Evolutionary conservation across 2,797 vertebrate species (phyloP).

Genomic region (Chiloscyllium punctatum): DNA sequence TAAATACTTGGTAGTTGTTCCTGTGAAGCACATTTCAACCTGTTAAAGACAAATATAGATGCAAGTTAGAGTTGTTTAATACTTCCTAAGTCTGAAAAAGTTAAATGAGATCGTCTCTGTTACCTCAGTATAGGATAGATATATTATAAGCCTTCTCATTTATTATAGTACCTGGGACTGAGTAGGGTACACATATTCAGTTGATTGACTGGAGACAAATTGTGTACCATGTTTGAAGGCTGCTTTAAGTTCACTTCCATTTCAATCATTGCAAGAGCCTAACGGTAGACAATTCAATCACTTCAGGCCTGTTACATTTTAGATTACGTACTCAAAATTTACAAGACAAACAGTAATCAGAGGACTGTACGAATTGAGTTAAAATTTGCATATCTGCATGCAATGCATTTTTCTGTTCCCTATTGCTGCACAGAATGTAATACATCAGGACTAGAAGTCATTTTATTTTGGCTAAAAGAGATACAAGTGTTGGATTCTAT

Average conservation of each 20-base stretch:
- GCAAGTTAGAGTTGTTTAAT: background rate
- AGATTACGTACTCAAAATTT: background rate
- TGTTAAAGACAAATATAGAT: background rate
- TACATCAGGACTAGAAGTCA: background rate
- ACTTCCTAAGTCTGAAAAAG: background rate
- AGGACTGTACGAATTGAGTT: background rate
- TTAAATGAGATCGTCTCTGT: background rate
- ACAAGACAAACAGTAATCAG: background rate
- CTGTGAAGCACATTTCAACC: background rate
- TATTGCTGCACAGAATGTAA: background rate
- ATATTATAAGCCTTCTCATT: background rate
- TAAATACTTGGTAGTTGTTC: background rate
- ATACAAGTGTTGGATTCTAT: background rate
- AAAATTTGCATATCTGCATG: background rate
- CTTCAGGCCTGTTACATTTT: background rate
- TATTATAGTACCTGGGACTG: background rate
- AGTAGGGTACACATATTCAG: background rate
- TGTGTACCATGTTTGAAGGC: background rate
- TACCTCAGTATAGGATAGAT: background rate
- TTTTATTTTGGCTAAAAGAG: background rate
- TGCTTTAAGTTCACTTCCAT: background rate
- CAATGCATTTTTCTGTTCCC: background rate
- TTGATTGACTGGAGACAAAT: background rate
- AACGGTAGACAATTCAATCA: background rate
- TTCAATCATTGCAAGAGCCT: background rate